phyloP scores from a whole-genome alignment of 2,888 invertebrate genomes.

The Diloba caeruleocephala region DNA sequence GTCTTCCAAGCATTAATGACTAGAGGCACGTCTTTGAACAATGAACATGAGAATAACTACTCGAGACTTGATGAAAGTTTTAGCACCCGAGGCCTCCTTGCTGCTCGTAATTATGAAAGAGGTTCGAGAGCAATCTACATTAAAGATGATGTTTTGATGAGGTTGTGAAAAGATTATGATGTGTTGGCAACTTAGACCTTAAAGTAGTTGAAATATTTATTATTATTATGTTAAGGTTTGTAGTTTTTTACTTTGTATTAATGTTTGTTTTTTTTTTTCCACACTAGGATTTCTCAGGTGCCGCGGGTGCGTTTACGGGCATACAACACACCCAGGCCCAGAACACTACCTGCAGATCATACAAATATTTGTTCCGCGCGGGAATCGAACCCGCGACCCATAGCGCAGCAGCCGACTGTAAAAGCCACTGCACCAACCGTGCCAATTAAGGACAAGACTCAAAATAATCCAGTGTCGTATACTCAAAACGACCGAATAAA shows the following conservation, averaged over 20 bases:
- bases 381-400: too few species aligned
- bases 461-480: background rate
- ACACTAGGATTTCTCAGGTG: too few species aligned
- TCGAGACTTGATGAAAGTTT: constrained; percentile 73
- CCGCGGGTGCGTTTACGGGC: too few species aligned
- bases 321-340: too few species aligned
- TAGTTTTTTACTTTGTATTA: too few species aligned
- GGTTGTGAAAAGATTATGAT: constrained; percentile 34
- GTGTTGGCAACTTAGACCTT: constrained; percentile 17
- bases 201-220: constrained; percentile 19
- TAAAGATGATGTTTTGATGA: constrained; percentile 36
- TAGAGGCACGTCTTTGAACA: constrained; percentile 69
- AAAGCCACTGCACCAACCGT: too few species aligned
- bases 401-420: too few species aligned
- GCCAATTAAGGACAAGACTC: background rate
- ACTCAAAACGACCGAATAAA: constrained; percentile 1
- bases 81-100: constrained; percentile 54
- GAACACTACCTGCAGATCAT: too few species aligned
- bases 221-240: too few species aligned
- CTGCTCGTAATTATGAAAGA: constrained; percentile 53
- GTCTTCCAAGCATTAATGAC: constrained; percentile 74
- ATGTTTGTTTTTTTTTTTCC: too few species aligned
- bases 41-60: constrained; percentile 69
- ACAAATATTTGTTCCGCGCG: background rate
- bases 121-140: constrained; percentile 44